Evolutionary conservation across 1,140 invertebrate genomes (phyloP).

Genomic region (Drosophila triauraria): DNA sequence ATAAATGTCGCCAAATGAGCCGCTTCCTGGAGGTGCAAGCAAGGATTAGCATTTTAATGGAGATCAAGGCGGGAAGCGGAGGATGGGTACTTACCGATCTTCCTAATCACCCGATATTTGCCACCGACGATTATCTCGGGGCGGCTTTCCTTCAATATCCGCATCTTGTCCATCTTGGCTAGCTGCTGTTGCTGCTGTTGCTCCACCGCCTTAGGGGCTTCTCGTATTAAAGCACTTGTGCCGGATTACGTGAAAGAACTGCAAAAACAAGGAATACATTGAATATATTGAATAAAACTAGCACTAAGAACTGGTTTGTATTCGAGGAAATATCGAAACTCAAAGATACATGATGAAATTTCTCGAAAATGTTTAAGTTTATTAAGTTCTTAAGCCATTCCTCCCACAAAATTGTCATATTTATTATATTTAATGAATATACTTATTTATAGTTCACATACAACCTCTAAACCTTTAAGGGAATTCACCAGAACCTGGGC

Average conservation of each 20-base stretch:
- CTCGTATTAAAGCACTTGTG: slow-evolving; percentile 23
- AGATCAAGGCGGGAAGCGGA: background rate
- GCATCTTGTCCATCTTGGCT: slow-evolving; percentile 79
- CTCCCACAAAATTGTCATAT: too few species aligned
- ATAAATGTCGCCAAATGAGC: slow-evolving; percentile 99
- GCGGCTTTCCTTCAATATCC: slow-evolving; percentile 77
- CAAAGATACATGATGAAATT: too few species aligned
- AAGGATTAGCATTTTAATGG: background rate
- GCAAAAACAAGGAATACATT: background rate
- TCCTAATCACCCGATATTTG: slow-evolving; percentile 97
- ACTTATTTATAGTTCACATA: too few species aligned
- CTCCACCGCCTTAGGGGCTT: slow-evolving; percentile 41
- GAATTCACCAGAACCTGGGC: too few species aligned
- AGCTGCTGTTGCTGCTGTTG: slow-evolving; percentile 43
- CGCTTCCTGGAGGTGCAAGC: slow-evolving; percentile 87
- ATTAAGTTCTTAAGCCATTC: too few species aligned
- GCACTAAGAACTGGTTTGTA: too few species aligned
- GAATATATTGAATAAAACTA: too few species aligned
- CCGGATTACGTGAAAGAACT: slow-evolving; percentile 13
- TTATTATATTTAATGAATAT: too few species aligned
- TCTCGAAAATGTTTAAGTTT: too few species aligned
- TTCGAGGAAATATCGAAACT: too few species aligned
- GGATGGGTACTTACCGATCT: slow-evolving; percentile 89
- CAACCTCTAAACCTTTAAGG: too few species aligned
- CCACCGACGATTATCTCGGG: slow-evolving; percentile 93